Conservation (phyloP, 2,888 invertebrate genomes). For the Lepidochitona cinerea region DNA sequence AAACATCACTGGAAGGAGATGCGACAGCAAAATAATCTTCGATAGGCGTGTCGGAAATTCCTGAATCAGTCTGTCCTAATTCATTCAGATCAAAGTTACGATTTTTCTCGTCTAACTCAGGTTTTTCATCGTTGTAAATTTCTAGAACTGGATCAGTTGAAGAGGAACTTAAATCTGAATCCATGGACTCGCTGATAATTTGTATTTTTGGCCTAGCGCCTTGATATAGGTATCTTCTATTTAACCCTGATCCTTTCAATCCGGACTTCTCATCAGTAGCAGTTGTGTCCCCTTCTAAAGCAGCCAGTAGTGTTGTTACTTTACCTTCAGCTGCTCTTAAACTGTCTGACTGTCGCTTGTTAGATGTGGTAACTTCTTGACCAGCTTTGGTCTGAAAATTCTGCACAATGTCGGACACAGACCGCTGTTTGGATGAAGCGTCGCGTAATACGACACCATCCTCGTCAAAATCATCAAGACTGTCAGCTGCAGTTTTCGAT, state of each 20-base stretch:
- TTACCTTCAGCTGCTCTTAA: slow-evolving; percentile 21
- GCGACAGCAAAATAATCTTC: not conserved
- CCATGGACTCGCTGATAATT: slow-evolving; percentile 8
- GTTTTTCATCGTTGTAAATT: not conserved
- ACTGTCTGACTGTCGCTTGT: slow-evolving; percentile 17
- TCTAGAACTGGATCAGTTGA: not conserved
- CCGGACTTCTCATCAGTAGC: not conserved
- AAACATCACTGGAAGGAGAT: not conserved
- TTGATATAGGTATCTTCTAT: not conserved
- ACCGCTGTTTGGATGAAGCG: not conserved
- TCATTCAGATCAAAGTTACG: not conserved
- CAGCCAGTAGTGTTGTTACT: slow-evolving; percentile 10
- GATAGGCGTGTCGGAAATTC: slow-evolving; percentile 9
- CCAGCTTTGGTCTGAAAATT: not conserved
- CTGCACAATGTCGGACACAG: slow-evolving; percentile 11
- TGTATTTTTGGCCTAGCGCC: not conserved
- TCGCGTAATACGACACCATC: not conserved
- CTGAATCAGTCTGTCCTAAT: slow-evolving; percentile 7
- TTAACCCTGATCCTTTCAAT: too few relatives aligned
- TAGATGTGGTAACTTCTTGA: not conserved
- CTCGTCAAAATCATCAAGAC: not conserved
- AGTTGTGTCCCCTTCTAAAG: not conserved
- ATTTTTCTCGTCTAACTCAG: not conserved
- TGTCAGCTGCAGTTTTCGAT: not conserved
- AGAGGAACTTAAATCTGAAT: not conserved